These are phyloP conservation scores for Trinorchestia longiramus DNA, from an alignment of 1,140 invertebrate species.

Conservation along the genomic window DNA sequence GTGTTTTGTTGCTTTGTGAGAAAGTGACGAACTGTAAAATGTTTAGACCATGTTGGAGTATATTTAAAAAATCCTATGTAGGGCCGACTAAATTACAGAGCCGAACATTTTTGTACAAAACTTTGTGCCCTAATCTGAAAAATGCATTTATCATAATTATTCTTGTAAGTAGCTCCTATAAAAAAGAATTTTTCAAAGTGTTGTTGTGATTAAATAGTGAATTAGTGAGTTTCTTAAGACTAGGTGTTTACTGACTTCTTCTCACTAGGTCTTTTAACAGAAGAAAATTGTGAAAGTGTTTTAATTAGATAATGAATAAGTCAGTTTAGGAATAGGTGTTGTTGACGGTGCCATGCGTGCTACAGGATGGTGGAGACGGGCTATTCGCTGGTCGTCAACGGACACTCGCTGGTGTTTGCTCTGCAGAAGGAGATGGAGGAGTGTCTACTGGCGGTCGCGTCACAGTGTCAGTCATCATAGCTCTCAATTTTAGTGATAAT, in stretches of 20 bases:
- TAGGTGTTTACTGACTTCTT: no score
- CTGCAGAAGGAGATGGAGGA: slow-evolving; percentile 89
- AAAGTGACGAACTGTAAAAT: background rate
- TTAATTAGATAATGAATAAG: no score
- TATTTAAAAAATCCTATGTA: background rate
- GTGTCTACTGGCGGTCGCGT: slow-evolving; percentile 81
- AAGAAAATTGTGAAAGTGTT: no score
- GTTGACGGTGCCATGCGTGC: no score
- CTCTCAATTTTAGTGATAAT: background rate
- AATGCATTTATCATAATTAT: background rate
- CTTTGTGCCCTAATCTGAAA: background rate
- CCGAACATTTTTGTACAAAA: background rate
- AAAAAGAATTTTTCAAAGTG: background rate
- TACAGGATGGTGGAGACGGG: slow-evolving; percentile 70
- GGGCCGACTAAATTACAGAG: background rate
- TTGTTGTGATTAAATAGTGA: background rate
- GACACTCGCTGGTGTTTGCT: slow-evolving; percentile 96
- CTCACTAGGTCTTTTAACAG: no score
- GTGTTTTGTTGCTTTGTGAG: background rate
- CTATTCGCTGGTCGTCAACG: slow-evolving; percentile 96
- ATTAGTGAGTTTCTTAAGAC: background rate
- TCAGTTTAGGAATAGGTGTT: no score
- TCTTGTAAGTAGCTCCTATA: background rate
- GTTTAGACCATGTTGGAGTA: background rate
- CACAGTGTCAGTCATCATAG: slow-evolving; percentile 72